phyloP scores from a whole-genome alignment of 37 sponge, comb jelly and placozoan genomes.

The Axinella damicornis region DNA sequence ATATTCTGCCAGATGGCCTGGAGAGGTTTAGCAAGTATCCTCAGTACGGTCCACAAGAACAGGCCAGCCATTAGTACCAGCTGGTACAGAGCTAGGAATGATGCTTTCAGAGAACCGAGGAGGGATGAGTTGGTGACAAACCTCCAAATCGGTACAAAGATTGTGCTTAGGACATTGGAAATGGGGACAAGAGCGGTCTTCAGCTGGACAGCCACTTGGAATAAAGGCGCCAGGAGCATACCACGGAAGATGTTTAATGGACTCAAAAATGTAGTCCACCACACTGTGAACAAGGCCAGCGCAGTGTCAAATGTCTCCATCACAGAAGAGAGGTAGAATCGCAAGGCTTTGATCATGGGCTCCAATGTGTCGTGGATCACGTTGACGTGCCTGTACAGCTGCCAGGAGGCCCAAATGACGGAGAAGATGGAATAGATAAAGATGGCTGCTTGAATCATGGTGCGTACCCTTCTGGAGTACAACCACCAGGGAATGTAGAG shows the following conservation, averaged over 20 bases:
- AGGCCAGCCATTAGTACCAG: not conserved
- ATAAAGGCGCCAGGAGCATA: conserved; percentile 28
- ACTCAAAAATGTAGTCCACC: conserved; percentile 60
- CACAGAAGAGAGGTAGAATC: conserved; percentile 42
- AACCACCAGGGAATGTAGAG: conserved; percentile 80
- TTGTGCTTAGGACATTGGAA: not conserved
- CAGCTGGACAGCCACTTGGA: conserved; percentile 5
- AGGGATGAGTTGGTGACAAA: conserved; percentile 1
- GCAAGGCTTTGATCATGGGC: conserved; percentile 60
- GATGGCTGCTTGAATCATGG: conserved; percentile 51
- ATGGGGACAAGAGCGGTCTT: conserved; percentile 13
- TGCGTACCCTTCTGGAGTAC: conserved; percentile 66
- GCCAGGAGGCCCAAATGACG: conserved; percentile 90
- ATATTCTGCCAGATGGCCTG: conserved; percentile 24
- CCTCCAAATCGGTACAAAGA: not conserved
- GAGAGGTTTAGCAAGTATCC: conserved; percentile 21
- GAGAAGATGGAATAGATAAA: conserved; percentile 71
- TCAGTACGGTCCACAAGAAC: not conserved
- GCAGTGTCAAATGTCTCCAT: conserved; percentile 46
- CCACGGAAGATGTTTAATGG: conserved; percentile 66
- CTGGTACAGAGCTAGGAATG: not conserved
- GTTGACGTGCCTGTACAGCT: conserved; percentile 84
- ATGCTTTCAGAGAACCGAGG: not conserved
- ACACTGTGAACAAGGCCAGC: conserved; percentile 55
- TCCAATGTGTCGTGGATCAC: conserved; percentile 67